Evolutionary conservation across 1,140 invertebrate genomes (phyloP).

Genomic region (Drosophila persimilis): DNA sequence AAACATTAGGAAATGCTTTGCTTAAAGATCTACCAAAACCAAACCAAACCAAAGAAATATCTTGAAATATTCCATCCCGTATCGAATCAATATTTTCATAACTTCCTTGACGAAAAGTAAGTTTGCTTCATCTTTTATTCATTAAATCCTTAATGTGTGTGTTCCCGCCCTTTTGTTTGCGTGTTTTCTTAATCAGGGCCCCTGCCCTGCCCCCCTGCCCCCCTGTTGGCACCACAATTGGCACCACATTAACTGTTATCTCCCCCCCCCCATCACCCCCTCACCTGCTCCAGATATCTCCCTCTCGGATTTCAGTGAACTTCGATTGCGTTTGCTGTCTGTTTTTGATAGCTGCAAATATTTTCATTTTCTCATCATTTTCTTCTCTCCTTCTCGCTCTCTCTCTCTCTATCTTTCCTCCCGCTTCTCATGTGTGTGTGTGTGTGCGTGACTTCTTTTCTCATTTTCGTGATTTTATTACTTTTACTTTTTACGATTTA

Average conservation of each 20-base stretch:
- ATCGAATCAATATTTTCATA: constrained; percentile 48
- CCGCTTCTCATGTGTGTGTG: constrained; percentile 19
- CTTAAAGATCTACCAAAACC: background rate
- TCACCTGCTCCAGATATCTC: background rate
- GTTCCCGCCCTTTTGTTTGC: background rate
- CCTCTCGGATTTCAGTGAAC: constrained; percentile 39
- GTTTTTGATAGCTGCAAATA: constrained; percentile 60
- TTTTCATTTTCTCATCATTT: constrained; percentile 58
- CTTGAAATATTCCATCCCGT: background rate
- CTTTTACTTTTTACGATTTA: constrained; percentile 81
- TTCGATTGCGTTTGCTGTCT: constrained; percentile 57
- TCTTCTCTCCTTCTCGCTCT: background rate
- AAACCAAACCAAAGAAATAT: constrained; percentile 12
- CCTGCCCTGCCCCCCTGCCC: background rate
- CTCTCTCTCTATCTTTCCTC: background rate
- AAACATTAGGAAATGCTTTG: no score
- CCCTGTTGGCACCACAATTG: constrained; percentile 43
- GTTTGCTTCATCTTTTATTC: constrained; percentile 31
- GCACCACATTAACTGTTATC: constrained; percentile 57
- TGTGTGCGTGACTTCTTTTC: constrained; percentile 63
- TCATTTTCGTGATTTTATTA: constrained; percentile 81
- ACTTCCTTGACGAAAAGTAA: background rate
- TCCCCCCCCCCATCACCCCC: constrained; percentile 2
- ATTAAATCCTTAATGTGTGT: constrained; percentile 41
- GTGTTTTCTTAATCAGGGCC: constrained; percentile 36